A percentile compares a stretch with the other conserved stretches of the same genome.
Conservation (phyloP, 2,113 vertebrate genomes). For the Ictalurus punctatus region DNA sequence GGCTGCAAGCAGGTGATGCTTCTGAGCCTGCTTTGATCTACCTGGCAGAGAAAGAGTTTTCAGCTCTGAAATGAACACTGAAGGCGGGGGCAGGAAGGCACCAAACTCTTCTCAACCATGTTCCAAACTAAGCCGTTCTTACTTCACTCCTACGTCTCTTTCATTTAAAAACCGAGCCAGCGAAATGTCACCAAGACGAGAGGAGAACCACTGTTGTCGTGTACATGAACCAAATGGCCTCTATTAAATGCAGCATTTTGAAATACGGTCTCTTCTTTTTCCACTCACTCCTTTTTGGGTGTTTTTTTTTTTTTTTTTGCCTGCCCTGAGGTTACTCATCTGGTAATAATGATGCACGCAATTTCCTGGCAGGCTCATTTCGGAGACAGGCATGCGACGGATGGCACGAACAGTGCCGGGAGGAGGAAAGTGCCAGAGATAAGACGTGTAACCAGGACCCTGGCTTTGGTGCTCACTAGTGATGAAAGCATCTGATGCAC, state of each 20-base stretch:
- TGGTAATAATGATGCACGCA: conserved; percentile 45
- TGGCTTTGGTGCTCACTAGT: conserved; percentile 34
- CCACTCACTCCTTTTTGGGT: not conserved
- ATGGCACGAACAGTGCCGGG: conserved; percentile 18
- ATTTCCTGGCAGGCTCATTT: conserved; percentile 38
- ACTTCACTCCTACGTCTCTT: not conserved
- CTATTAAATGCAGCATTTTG: conserved; percentile 19
- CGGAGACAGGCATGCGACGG: conserved; percentile 33
- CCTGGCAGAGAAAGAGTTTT: conserved; percentile 71
- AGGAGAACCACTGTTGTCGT: conserved; percentile 33
- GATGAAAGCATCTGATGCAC: conserved; percentile 49
- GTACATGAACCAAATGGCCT: conserved; percentile 22
- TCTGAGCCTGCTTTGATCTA: conserved; percentile 80
- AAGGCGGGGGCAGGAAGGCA: not conserved
- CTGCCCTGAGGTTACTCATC: conserved; percentile 38
- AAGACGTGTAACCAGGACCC: conserved; percentile 26
- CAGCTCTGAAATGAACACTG: conserved; percentile 38
- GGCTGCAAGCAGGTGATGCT: conserved; percentile 76
- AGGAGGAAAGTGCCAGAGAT: conserved; percentile 13
- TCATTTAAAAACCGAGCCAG: not conserved
- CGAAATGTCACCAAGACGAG: not conserved
- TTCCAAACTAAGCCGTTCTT: conserved; percentile 10
- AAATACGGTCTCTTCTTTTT: conserved; percentile 22
- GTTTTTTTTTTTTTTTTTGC: not conserved
- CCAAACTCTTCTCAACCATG: conserved; percentile 2